Evolutionary conservation across 2,113 vertebrate species (phyloP).

Genomic region (Prolemur simus): DNA sequence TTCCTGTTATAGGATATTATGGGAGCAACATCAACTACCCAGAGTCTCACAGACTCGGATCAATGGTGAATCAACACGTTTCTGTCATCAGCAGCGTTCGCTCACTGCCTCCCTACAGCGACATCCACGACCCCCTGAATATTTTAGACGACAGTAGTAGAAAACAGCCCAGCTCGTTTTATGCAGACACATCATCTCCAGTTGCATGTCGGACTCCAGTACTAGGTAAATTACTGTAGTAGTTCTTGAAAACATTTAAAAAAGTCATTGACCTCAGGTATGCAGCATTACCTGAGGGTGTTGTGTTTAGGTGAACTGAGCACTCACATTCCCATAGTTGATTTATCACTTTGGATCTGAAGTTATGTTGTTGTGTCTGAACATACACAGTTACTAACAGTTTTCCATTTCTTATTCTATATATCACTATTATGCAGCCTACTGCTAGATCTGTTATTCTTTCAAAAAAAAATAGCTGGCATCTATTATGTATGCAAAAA

Average conservation of each 20-base stretch:
- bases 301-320: background rate
- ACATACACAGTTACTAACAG: background rate
- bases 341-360: background rate
- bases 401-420: background rate
- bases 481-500: background rate
- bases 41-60: conserved; percentile 90
- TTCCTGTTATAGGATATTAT: conserved; percentile 89
- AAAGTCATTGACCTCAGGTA: background rate
- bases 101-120: conserved; percentile 87
- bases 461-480: background rate
- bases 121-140: conserved; percentile 95
- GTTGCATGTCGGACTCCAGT: conserved; percentile 83
- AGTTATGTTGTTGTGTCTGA: background rate
- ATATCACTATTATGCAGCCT: background rate
- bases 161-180: conserved; percentile 88
- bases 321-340: background rate
- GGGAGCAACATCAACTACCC: conserved; percentile 87
- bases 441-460: background rate
- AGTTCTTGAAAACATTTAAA: background rate
- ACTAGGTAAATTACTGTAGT: conserved; percentile 79
- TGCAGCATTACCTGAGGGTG: background rate
- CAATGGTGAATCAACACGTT: conserved; percentile 96
- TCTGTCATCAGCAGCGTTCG: conserved; percentile 97
- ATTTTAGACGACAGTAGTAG: conserved; percentile 92
- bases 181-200: conserved; percentile 84